These are phyloP conservation scores for Callosobruchus maculatus DNA, from an alignment of 2,888 invertebrate genomes.

Conservation along the genomic window DNA sequence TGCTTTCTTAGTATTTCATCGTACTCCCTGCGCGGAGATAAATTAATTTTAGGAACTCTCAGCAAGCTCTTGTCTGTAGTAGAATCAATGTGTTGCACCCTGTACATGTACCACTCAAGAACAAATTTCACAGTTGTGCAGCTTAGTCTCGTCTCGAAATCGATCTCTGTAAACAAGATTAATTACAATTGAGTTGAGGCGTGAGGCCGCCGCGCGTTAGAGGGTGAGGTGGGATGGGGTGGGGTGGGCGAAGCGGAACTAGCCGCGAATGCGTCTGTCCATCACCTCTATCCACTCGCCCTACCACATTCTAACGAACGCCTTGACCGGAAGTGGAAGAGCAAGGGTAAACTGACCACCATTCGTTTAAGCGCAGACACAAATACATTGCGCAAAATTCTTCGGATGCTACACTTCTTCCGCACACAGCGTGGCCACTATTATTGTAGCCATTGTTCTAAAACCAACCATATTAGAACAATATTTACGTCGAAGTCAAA, in stretches of 20 bases:
- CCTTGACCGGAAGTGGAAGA: neutral
- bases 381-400: neutral
- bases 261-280: conserved; percentile 17
- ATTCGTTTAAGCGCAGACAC: neutral
- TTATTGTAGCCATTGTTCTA: too few relatives aligned
- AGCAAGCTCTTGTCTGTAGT: too few relatives aligned
- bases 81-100: too few relatives aligned
- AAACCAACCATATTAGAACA: too few relatives aligned
- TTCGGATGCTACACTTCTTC: neutral
- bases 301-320: neutral
- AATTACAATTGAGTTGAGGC: conserved; percentile 19
- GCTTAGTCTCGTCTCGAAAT: conserved; percentile 4
- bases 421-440: too few relatives aligned
- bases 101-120: neutral
- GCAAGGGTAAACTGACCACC: neutral
- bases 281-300: conserved; percentile 3
- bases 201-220: conserved; percentile 1
- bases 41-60: too few relatives aligned
- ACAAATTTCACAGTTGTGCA: neutral
- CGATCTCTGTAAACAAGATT: conserved; percentile 19
- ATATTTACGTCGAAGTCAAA: too few relatives aligned
- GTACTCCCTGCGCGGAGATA: too few relatives aligned
- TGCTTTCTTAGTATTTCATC: too few relatives aligned
- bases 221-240: neutral
- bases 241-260: conserved; percentile 4